Base-by-base conservation (phyloP, 1,140 invertebrate species). In the Pinna nobilis region DNA sequence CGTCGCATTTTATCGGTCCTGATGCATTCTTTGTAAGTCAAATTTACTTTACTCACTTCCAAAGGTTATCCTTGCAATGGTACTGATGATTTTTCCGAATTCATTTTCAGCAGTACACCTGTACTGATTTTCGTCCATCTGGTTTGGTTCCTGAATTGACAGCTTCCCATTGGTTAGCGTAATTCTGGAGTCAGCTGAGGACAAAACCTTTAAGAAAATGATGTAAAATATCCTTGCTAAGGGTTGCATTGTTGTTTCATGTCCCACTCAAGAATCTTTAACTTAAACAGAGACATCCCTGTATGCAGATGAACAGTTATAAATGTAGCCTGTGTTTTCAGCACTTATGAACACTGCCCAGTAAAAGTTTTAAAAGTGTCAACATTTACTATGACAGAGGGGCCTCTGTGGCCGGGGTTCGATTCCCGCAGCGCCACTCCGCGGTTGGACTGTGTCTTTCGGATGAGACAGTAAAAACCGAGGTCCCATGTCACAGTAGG, bases 161-260 rank as follows among this genome's bases (percentile, higher is more conserved):
- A 99, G 88, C 70, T 94, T 94, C 47, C 97, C 97, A 77, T 97
- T 97, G 83, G 95, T 97, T 13, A 98, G 87, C 2, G 97, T 98
- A 84, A 94, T 96, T 57, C 95, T 92, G 94, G 94, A n/a, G 57
- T 78, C 70, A 0, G 65, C 13, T 4, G n/a, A n/a, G n/a, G n/a
- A n/a, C 57, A 51, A 44, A 51, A 84, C 59, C 65, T 80, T 18
- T 5, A 44, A 50, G 3, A 41, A 25, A 53, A n/a, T 41, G 20
- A 41, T 11, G 6, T 47, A n/a, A 15, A n/a, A 33, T 60, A 18
- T 5, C 7, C 7, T 25, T 11, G 33, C 11, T 32, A 20, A n/a
- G n/a, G n/a, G n/a, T n/a, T n/a, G n/a, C n/a, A n/a, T n/a, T n/a
- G n/a, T n/a, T n/a, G n/a, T n/a, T n/a, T n/a, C n/a, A n/a, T n/a